These are phyloP conservation scores for Cotesia vestalis DNA, from an alignment of 1,140 invertebrate genomes.

Conservation along the genomic window DNA sequence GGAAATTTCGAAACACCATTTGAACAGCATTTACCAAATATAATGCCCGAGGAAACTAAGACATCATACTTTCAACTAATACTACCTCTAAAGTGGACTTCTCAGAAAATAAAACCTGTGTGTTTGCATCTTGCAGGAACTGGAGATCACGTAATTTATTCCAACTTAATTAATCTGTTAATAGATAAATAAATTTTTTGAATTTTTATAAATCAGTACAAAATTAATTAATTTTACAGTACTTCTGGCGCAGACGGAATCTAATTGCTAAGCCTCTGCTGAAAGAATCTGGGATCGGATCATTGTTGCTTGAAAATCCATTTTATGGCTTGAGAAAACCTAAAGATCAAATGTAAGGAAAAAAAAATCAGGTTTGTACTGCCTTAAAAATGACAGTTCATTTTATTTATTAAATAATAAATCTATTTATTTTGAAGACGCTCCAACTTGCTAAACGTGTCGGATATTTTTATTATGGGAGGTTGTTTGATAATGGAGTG, in stretches of 20 bases:
- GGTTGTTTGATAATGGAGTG: constrained; percentile 95
- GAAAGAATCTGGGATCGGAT: constrained; percentile 89
- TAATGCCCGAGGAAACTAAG: constrained; percentile 85
- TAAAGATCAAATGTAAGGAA: constrained; percentile 84
- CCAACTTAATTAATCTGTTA: constrained; percentile 27
- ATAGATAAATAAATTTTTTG: too few species aligned
- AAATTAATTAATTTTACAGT: constrained; percentile 67
- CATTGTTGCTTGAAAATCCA: constrained; percentile 96
- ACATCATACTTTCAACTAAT: constrained; percentile 86
- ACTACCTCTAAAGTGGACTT: constrained; percentile 82
- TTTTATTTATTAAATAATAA: constrained; percentile 20
- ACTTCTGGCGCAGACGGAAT: constrained; percentile 89
- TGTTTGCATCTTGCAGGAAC: constrained; percentile 96
- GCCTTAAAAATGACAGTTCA: background rate
- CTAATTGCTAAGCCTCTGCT: constrained; percentile 91
- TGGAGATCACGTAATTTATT: constrained; percentile 89
- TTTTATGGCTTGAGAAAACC: constrained; percentile 96
- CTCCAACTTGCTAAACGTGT: constrained; percentile 93
- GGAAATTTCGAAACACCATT: constrained; percentile 91
- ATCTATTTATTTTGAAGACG: constrained; percentile 70
- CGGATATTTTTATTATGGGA: constrained; percentile 99
- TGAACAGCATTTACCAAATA: constrained; percentile 80
- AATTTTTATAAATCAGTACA: too few species aligned
- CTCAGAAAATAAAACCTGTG: constrained; percentile 78
- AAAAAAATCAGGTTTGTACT: constrained; percentile 48